Evolutionary conservation across 2,888 invertebrate genomes (phyloP), one percentile per base, ranked within the genome.

Genomic region (Amphipyra berbera): DNA sequence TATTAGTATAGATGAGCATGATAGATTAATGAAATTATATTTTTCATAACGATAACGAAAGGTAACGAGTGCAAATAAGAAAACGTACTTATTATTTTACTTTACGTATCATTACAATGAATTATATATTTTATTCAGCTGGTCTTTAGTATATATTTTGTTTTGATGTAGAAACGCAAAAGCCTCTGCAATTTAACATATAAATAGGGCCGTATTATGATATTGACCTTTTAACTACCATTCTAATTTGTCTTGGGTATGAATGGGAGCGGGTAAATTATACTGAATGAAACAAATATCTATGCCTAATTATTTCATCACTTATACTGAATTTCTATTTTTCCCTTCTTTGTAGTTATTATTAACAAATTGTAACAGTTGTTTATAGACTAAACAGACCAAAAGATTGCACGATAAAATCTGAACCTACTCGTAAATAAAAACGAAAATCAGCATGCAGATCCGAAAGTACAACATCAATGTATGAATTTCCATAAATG

Each of bases 161-260:
- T 59, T 47, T 40, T 45, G 35, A 49, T 61, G 49, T 60, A 47
- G 52, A 61, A 21, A 45, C 53, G 38, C 40, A 54, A 37, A 53
- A 27, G 40, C 8, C 30, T 49, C 44, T 35, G 40, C 41, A 41
- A 30, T 60, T 64, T 48, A 60, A 58, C 48, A 61, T 61, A 53
- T 46, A 60, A 49, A 61, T 53, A 65, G 53, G 47, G 41, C 48
- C 55, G 15, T 47, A 46, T 58, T 64, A 62, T 59, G 58, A 61
- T 71, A 54, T 68, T 75, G 77, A 68, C 75, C 68, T 79, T 79
- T 61, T 60, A 64, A 42, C 41, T 33, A 52, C 47, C 68, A 66
- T 68, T 74, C 66, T 65, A 67, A 69, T 63, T 67, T 56, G n/a
- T 40, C 41, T 64, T 38, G 35, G 42, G 61, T 55, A 35, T 30